Percentiles rank a stretch among this genome's conserved stretches.
Evolutionary conservation across 2,113 vertebrate genomes (phyloP).

Genomic region (Taurulus bubalis): DNA sequence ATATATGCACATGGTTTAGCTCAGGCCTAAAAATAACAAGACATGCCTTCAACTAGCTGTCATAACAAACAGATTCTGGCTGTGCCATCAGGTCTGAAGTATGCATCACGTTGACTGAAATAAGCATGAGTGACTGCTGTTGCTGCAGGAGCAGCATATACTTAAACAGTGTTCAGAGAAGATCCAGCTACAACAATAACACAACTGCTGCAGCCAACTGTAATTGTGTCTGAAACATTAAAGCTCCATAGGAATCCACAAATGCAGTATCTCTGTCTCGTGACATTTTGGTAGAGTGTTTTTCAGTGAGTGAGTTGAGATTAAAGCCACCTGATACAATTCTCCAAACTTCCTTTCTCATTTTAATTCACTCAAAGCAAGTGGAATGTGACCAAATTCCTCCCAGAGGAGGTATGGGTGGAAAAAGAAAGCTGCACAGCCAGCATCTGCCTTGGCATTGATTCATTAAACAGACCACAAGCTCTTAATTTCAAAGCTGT

Average conservation of each 20-base stretch:
- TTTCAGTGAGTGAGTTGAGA: background rate
- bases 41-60: constrained; percentile 5
- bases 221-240: background rate
- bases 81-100: constrained; percentile 47
- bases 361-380: constrained; percentile 27
- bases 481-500: constrained; percentile 67
- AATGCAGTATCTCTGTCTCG: background rate
- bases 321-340: constrained; percentile 5
- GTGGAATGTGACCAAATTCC: constrained; percentile 54
- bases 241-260: background rate
- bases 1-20: constrained; percentile 34
- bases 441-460: constrained; percentile 56
- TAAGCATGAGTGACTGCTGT: constrained; percentile 64
- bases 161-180: constrained; percentile 57
- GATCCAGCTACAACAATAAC: constrained; percentile 65
- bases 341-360: constrained; percentile 14
- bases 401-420: constrained; percentile 41
- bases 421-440: constrained; percentile 46
- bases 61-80: constrained; percentile 33
- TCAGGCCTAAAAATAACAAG: constrained; percentile 59
- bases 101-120: constrained; percentile 62
- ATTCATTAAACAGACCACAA: constrained; percentile 69
- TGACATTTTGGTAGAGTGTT: background rate
- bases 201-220: constrained; percentile 48
- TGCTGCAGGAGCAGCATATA: constrained; percentile 61